Conservation (phyloP, 1,140 invertebrate genomes). For the Lethocerus indicus region DNA sequence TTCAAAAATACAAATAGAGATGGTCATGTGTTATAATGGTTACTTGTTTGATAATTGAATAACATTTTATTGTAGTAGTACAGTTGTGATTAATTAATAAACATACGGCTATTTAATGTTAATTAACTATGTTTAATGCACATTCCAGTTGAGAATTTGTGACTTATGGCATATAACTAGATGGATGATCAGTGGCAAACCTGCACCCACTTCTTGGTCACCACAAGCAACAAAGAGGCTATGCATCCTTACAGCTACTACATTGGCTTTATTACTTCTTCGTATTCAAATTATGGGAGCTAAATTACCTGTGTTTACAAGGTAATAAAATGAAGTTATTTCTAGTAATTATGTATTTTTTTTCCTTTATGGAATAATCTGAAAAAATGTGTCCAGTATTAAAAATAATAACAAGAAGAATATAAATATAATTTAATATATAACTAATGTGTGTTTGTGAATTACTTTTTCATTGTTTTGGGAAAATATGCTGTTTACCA, state of each 20-base stretch:
- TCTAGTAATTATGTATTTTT: too few relatives aligned
- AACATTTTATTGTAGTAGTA: too few relatives aligned
- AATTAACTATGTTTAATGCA: too few relatives aligned
- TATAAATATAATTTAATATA: background rate
- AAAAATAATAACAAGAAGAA: too few relatives aligned
- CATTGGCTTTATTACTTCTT: slow-evolving; percentile 61
- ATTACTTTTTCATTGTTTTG: background rate
- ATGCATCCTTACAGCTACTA: slow-evolving; percentile 56
- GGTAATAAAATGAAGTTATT: too few relatives aligned
- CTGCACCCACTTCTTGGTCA: slow-evolving; percentile 40
- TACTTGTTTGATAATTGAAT: too few relatives aligned
- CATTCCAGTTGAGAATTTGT: slow-evolving; percentile 44
- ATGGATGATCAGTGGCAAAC: slow-evolving; percentile 42
- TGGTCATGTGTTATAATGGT: too few relatives aligned
- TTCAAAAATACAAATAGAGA: too few relatives aligned
- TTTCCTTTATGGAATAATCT: too few relatives aligned
- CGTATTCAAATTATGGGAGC: slow-evolving; percentile 90
- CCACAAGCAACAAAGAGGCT: slow-evolving; percentile 60
- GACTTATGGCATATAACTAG: slow-evolving; percentile 39
- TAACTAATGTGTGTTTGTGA: slow-evolving; percentile 1
- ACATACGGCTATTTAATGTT: too few relatives aligned
- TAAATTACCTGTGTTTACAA: slow-evolving; percentile 88
- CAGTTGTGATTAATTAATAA: too few relatives aligned
- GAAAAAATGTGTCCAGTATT: too few relatives aligned
- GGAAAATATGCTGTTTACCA: slow-evolving; percentile 11